phyloP scores from a whole-genome alignment of 2,888 invertebrate genomes.

The Himalopsyche anomala region DNA sequence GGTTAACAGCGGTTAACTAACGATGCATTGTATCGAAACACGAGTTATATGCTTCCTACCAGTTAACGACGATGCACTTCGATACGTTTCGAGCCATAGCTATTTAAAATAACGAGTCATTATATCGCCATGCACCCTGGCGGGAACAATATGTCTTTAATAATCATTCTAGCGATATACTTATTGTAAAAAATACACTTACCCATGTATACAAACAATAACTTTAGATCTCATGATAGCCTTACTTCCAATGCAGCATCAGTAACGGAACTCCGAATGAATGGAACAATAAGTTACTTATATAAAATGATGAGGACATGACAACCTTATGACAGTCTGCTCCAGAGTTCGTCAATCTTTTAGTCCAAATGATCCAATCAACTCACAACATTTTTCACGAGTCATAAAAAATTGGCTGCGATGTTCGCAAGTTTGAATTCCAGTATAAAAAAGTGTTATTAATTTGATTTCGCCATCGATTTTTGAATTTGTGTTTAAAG shows the following conservation, averaged over 20 bases:
- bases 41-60: neutral
- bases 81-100: neutral
- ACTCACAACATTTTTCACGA: too few species aligned
- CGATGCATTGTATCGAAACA: slow-evolving; percentile 21
- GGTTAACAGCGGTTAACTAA: neutral
- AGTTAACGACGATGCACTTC: neutral
- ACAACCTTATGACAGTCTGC: too few species aligned
- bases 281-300: neutral
- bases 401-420: too few species aligned
- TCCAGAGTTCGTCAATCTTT: too few species aligned
- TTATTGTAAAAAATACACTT: neutral
- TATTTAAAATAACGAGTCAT: slow-evolving; percentile 2
- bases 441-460: too few species aligned
- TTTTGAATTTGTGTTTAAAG: too few species aligned
- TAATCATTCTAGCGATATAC: neutral
- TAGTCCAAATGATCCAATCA: too few species aligned
- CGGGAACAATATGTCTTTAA: slow-evolving; percentile 18
- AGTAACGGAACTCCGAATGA: slow-evolving; percentile 1
- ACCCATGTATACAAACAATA: neutral
- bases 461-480: too few species aligned
- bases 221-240: neutral
- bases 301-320: too few species aligned
- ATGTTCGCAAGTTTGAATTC: too few species aligned
- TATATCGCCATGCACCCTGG: neutral
- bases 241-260: neutral